Evolutionary conservation across 2,797 vertebrate genomes (phyloP).

Genomic region (Gymnothorax javanicus): DNA sequence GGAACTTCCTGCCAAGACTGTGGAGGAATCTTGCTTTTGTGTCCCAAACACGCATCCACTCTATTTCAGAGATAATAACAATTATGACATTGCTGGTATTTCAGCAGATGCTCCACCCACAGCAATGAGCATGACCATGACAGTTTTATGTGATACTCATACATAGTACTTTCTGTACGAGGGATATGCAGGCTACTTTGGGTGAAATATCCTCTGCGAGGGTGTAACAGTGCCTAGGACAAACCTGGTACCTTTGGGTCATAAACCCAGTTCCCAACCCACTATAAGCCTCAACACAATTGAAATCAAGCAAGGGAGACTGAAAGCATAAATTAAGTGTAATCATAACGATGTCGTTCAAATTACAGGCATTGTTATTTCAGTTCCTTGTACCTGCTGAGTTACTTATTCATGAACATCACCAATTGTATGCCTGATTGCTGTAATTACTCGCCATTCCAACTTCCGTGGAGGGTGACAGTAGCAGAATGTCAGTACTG

Average conservation of each 20-base stretch:
- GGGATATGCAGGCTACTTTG: not conserved
- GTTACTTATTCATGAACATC: conserved; percentile 12
- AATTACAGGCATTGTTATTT: not conserved
- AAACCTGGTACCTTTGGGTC: not conserved
- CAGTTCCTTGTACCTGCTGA: not conserved
- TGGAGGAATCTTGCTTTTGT: conserved; percentile 42
- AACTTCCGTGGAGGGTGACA: not conserved
- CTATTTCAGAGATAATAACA: not conserved
- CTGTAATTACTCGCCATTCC: not conserved
- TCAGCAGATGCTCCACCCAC: not conserved
- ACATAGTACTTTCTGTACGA: not conserved
- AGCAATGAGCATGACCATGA: not conserved
- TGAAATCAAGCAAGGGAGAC: not conserved
- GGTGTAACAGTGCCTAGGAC: not conserved
- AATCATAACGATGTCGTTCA: not conserved
- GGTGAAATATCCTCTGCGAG: not conserved
- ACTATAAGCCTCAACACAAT: not conserved
- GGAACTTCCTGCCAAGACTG: conserved; percentile 51
- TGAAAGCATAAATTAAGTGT: not conserved
- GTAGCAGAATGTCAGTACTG: not conserved
- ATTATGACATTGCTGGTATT: not conserved
- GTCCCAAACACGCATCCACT: not conserved
- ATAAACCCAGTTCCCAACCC: not conserved
- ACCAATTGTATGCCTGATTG: not conserved
- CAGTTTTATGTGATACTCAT: not conserved